Base-by-base conservation (phyloP, 2,888 invertebrate species). In the Plagiodera versicolora region DNA sequence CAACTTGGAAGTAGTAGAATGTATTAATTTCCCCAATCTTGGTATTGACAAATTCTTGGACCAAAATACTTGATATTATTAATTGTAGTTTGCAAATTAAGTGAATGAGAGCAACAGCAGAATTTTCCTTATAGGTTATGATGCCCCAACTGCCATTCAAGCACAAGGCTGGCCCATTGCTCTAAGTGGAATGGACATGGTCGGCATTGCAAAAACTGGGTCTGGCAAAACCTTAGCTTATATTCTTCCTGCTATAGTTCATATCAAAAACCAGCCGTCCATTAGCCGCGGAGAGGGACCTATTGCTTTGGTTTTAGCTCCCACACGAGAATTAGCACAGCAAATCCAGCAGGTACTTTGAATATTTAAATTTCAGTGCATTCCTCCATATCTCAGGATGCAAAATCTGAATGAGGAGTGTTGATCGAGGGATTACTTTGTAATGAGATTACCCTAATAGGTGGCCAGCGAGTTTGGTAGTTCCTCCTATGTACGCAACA, bases 151-250 rank as follows among this genome's bases (percentile, higher is more conserved):
- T 20, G 87, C 92, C 1, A 94, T 95, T 74, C 94, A 94, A 80
- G 88, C 91, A 14, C 91, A 92, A 77, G 93, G 93, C 24, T 94
- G 93, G 94, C 94, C 94, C 0, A 90, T 94, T 70, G 90, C 92
- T 30, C 81, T 94, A 61, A 89, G 89, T 77, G 94, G 94, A 8
- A 79, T 87, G 70, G 92, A 94, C 76, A 87, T 94, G 86, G 93
- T 94, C 1, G 94, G 94, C 24, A 94, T 94, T 74, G 94, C 94
- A 1, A 91, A 92, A 65, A 92, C 92, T 10, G 92, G 92, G 3
- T 91, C 91, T 45, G 91, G 91, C 35, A 92, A 92, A 80, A 92
- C 91, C 3, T 82, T 91, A n/a, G 89, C 90, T 0, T 93, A 90
- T 75, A 91, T 90, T 69, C 79, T 91, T 59, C 95, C 94, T 58